Conservation (phyloP, 2,113 vertebrate genomes). For the Rhinopomastus cyanomelas region DNA sequence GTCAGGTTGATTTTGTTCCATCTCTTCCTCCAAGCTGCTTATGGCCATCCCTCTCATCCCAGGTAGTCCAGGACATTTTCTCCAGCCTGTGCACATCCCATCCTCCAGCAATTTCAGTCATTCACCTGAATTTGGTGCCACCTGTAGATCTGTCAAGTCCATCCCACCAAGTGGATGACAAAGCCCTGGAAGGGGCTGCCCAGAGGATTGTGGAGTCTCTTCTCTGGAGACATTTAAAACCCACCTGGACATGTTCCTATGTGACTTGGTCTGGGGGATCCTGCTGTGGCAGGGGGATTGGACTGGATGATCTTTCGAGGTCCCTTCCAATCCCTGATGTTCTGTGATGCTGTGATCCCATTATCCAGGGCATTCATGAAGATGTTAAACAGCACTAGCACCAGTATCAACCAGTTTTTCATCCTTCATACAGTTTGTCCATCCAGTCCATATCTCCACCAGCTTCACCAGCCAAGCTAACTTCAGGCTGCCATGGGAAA, state of each 20-base stretch:
- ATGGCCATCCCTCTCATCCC: not conserved
- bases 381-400: not conserved
- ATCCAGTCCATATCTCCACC: not conserved
- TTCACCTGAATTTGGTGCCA: fast-evolving
- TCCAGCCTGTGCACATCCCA: not conserved
- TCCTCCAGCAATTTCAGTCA: not conserved
- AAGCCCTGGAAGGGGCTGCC: too few relatives aligned
- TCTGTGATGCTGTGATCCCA: too few relatives aligned
- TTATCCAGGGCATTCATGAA: not conserved
- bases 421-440: not conserved
- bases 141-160: not conserved
- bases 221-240: too few relatives aligned
- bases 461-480: not conserved
- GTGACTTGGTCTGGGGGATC: too few relatives aligned
- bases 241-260: too few relatives aligned
- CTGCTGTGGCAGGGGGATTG: too few relatives aligned
- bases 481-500: fast-evolving
- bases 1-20: not conserved
- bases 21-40: not conserved
- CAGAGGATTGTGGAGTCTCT: too few relatives aligned
- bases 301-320: too few relatives aligned
- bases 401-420: not conserved
- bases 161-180: too few relatives aligned
- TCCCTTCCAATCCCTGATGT: too few relatives aligned
- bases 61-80: not conserved